phyloP scores from a whole-genome alignment of 1,140 invertebrate species.

The Drosophila tropicalis region DNA sequence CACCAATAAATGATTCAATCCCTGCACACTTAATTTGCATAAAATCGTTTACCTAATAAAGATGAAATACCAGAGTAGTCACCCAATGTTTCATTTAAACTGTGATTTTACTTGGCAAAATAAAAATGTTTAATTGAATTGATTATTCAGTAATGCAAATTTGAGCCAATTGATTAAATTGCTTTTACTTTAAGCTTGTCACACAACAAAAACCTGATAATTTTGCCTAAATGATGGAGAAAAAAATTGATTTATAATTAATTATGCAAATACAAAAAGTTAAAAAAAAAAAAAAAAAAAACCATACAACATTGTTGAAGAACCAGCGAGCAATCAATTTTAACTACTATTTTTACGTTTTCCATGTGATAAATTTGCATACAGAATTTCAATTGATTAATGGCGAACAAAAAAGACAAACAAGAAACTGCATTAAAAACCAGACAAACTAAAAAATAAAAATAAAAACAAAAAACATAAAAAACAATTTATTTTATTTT shows the following conservation, averaged over 20 bases:
- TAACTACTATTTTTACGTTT: constrained; percentile 7
- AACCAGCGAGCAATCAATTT: constrained; percentile 3
- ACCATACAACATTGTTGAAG: constrained; percentile 19
- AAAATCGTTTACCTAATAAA: too few species aligned
- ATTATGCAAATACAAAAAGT: constrained; percentile 50
- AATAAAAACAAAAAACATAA: constrained; percentile 17
- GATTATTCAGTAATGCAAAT: constrained; percentile 13
- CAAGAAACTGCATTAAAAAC: constrained; percentile 13
- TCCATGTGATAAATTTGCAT: constrained; percentile 39
- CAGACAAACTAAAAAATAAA: not conserved
- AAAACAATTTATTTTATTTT: constrained; percentile 25
- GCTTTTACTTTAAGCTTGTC: constrained; percentile 6
- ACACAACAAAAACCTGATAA: constrained; percentile 16
- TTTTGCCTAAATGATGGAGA: not conserved
- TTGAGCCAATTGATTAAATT: constrained; percentile 26
- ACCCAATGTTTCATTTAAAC: not conserved
- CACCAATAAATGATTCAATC: not conserved
- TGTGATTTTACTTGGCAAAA: not conserved
- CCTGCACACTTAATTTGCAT: not conserved
- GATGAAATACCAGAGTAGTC: not conserved
- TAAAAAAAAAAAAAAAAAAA: constrained; percentile 26
- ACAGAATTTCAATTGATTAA: constrained; percentile 57
- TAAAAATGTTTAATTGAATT: constrained; percentile 4
- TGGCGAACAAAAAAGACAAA: constrained; percentile 19
- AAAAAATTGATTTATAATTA: constrained; percentile 41